Evolutionary conservation across 2,888 invertebrate species (phyloP), one percentile per base, ranked within the genome.

Genomic region (Eulithis testata): DNA sequence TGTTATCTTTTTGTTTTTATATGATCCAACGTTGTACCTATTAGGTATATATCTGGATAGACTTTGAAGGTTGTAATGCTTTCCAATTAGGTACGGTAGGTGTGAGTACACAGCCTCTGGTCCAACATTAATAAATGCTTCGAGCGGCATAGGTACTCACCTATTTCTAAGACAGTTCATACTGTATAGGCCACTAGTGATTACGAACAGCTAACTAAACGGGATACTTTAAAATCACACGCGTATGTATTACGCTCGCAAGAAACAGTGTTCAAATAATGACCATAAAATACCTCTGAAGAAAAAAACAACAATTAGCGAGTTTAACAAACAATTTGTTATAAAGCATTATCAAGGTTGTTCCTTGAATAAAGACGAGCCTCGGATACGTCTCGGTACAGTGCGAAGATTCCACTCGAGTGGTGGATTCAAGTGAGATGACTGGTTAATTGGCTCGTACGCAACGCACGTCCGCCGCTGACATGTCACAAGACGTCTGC

Each of bases 401-500:
- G 77, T 77, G 78, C 74, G 81, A 81, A 80, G 83, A 86, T 85
- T 85, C 84, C 84, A 69, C 64, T 68, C 71, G 75, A 76, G 77
- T 79, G 79, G 80, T 81, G 81, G 80, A 75, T 77, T 74, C 80
- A 77, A 83, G 83, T 82, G 85, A 82, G 87, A 85, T 84, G 88
- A 86, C 85, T 88, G 83, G 84, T 86, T 93, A 91, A 93, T 93
- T 91, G 91, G 84, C 79, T 84, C 82, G 90, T 88, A 90, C 87
- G 90, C 91, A 85, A 82, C 80, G 87, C 93, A 91, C 92, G 91
- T 92, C 83, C 66, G 80, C 73, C 82, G 76, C 76, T 87, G 90
- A 91, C 91, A 91, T 89, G 90, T 91, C 91, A 91, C 90, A 90
- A 88, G 90, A 88, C 90, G 90, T 90, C 89, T 90, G 90, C 93